phyloP scores from a whole-genome alignment of 2,888 invertebrate species.

The Amphipoea lucens region DNA sequence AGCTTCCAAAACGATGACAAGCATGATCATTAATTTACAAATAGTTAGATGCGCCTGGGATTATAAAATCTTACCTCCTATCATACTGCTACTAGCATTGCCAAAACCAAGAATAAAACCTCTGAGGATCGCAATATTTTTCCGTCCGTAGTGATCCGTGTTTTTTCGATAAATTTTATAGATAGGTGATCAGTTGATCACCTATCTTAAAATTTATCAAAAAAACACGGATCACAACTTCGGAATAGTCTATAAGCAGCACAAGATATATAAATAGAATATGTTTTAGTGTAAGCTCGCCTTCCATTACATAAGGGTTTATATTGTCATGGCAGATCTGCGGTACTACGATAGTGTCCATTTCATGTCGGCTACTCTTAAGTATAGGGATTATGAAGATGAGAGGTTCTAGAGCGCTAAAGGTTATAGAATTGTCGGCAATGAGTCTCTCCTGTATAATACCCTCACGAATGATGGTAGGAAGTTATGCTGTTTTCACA shows the following conservation, averaged over 20 bases:
- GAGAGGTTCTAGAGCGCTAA: background rate
- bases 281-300: slow-evolving; percentile 1
- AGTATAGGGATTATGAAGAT: slow-evolving; percentile 18
- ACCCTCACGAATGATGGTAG: background rate
- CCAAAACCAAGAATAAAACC: background rate
- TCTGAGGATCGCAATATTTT: too few relatives aligned
- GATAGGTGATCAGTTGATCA: too few relatives aligned
- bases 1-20: background rate
- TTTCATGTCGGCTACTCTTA: background rate
- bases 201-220: too few relatives aligned
- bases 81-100: background rate
- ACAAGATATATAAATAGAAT: background rate
- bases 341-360: slow-evolving; percentile 12
- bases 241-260: background rate
- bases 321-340: slow-evolving; percentile 26
- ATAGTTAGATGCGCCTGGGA: background rate
- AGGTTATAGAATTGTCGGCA: background rate
- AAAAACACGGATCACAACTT: background rate
- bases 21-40: background rate
- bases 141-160: too few relatives aligned
- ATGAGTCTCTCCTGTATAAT: background rate
- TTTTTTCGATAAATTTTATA: background rate
- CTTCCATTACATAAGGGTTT: slow-evolving; percentile 36
- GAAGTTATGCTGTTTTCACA: background rate
- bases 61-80: background rate